These are phyloP conservation scores for Alces alces DNA, from an alignment of 2,113 vertebrate species.

Conservation along the genomic window DNA sequence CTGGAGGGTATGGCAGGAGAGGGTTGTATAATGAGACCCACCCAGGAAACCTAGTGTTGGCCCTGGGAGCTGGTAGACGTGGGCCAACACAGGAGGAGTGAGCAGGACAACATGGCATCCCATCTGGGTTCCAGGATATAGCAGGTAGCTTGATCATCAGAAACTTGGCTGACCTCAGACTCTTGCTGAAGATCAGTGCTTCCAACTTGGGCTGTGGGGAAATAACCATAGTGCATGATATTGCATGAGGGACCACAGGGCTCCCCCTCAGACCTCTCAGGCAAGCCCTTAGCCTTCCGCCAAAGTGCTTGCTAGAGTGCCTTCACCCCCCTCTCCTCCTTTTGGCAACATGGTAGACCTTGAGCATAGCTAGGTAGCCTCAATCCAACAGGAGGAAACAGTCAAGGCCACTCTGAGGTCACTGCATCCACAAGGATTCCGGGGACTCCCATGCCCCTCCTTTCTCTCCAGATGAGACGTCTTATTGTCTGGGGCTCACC, in stretches of 20 bases:
- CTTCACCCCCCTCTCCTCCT: neutral
- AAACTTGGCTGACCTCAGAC: neutral
- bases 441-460: slow-evolving; percentile 22
- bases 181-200: neutral
- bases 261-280: neutral
- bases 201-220: neutral
- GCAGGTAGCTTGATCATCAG: neutral
- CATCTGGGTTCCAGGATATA: too few relatives aligned
- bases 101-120: neutral
- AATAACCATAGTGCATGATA: neutral
- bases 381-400: neutral
- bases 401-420: slow-evolving; percentile 46
- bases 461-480: slow-evolving; percentile 49
- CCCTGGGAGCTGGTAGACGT: neutral
- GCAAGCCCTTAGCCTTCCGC: neutral
- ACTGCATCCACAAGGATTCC: neutral
- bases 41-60: neutral
- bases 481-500: slow-evolving; percentile 43
- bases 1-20: neutral
- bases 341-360: neutral
- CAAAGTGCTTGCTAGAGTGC: neutral
- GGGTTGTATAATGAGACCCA: neutral
- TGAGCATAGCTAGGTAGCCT: neutral
- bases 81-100: neutral
- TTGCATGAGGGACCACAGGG: neutral